Base-by-base conservation (phyloP, 2,797 vertebrate species). In the Crocodylus rhombifer region DNA sequence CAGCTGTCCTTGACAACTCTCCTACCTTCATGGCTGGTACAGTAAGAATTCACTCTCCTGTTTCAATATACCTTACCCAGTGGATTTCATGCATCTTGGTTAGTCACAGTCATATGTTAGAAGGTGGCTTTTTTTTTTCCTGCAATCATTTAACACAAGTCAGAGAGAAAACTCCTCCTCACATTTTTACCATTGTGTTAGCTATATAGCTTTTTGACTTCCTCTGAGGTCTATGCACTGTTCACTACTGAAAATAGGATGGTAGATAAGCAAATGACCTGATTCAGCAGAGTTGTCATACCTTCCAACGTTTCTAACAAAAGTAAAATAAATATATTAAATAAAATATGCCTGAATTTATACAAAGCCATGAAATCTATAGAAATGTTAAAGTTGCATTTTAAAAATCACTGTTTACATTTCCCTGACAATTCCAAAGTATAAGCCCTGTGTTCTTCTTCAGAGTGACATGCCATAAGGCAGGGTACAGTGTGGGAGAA, bases 391-490 rank as follows among this genome's bases (percentile, higher is more conserved):
- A 25, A 61, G 36, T 26, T 10, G 10, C 0, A 0, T 28, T 5
- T 60, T 7, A 2, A 71, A 42, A 86, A 28, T 12, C 42, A 1
- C 4, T 5, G 36, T 71, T 20, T 42, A 4, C 2, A 2, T 85
- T 25, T 65, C 57, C 7, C 67, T 64, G 51, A 42, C 30, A 33
- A 80, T 63, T 18, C 64, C 4, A 20, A 63, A 17, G 75, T 6
- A 2, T 51, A 55, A 9, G 16, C 18, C 82, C 25, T 1, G 33
- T 42, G 25, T 71, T 75, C 77, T 67, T 78, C 73, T 3, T 11
- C 61, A 0, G 1, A 8, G 17, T n/a, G 0, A 58, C 62, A 2
- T 3, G 2, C 36, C 25, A 10, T 1, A 16, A 1, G 61, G 75
- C 7, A 71, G 42, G 42, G 2, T 15, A 9, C 16, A 0, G 3